These are phyloP conservation scores for Acanthosoma haemorrhoidale DNA, from an alignment of 2,888 invertebrate genomes.

Conservation along the genomic window DNA sequence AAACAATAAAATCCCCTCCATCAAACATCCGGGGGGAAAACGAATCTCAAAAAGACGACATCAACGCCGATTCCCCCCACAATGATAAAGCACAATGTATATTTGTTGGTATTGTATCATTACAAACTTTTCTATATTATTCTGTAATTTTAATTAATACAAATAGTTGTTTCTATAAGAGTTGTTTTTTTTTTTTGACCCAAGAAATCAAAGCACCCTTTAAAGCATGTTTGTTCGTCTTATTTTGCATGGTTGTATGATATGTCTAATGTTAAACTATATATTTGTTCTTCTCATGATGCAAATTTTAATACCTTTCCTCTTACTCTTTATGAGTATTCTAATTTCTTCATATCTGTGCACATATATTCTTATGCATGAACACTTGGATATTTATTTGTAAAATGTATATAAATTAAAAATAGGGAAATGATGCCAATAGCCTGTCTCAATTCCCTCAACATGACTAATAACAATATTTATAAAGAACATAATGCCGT, in stretches of 20 bases:
- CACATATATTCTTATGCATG: no score
- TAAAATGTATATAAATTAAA: no score
- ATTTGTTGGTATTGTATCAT: slow-evolving; percentile 30
- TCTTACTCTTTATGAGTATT: no score
- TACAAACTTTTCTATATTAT: slow-evolving; percentile 22
- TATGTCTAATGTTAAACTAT: no score
- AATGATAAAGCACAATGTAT: slow-evolving; percentile 28
- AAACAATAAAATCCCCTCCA: slow-evolving; percentile 16
- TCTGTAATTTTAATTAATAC: slow-evolving; percentile 29
- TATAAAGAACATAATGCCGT: no score
- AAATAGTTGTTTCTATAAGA: slow-evolving; percentile 25
- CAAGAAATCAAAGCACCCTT: neutral
- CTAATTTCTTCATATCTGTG: no score
- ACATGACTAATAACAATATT: no score
- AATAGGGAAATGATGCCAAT: no score
- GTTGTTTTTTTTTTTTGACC: neutral
- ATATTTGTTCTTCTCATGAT: no score
- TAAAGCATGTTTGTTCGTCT: neutral
- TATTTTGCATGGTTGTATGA: neutral
- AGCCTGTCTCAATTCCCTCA: no score
- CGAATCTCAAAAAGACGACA: neutral
- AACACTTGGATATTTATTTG: no score
- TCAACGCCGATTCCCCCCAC: slow-evolving; percentile 3
- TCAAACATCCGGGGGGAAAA: neutral
- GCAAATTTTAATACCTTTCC: no score